A percentile compares a stretch with the other conserved stretches of the same genome.
These are phyloP conservation scores for Trichosurus vulpecula DNA, from an alignment of 2,797 vertebrate genomes.

Conservation along the genomic window DNA sequence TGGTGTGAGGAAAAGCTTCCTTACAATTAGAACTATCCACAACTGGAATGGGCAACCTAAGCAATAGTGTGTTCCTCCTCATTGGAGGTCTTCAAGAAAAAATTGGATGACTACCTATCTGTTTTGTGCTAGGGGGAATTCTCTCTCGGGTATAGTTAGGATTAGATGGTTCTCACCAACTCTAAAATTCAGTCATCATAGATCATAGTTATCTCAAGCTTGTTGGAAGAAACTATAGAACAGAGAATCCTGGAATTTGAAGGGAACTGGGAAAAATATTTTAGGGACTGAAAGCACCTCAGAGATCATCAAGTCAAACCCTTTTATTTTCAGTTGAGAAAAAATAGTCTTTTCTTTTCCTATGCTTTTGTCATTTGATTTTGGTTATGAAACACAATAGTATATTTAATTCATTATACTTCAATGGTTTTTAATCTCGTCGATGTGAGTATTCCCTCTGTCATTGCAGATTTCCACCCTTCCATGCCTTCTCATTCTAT, in stretches of 20 bases:
- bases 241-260: neutral
- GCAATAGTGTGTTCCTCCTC: neutral
- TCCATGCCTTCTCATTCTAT: neutral
- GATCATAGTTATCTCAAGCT: neutral
- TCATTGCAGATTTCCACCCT: neutral
- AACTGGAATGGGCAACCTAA: neutral
- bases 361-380: neutral
- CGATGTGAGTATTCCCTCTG: neutral
- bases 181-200: neutral
- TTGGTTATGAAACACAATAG: neutral
- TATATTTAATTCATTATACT: neutral
- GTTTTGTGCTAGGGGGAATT: neutral
- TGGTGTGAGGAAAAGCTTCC: neutral
- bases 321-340: neutral
- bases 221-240: neutral
- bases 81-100: neutral
- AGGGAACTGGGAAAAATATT: neutral
- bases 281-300: neutral
- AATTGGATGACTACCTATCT: neutral
- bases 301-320: neutral
- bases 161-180: neutral
- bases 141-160: neutral
- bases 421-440: neutral
- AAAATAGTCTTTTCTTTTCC: neutral
- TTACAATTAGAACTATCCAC: neutral